Conservation (phyloP, 1,140 invertebrate species). For the Anagrus nilaparvatae region DNA sequence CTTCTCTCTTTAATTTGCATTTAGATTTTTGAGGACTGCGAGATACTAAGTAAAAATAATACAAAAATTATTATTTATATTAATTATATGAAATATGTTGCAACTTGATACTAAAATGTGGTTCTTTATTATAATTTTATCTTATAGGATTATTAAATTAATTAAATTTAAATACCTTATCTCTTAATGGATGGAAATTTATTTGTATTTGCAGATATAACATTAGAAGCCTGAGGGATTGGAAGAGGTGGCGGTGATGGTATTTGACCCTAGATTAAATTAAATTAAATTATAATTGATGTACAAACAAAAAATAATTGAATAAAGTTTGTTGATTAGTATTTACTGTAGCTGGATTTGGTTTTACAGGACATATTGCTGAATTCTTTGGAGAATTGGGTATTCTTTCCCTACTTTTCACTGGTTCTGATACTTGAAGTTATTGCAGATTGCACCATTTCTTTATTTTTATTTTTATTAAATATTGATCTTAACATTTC, state of each 20-base stretch:
- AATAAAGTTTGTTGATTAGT: neutral
- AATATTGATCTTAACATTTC: slow-evolving; percentile 61
- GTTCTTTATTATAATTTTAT: neutral
- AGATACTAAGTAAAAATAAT: slow-evolving; percentile 5
- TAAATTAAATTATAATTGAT: no score
- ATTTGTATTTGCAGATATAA: slow-evolving; percentile 5
- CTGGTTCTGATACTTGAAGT: slow-evolving; percentile 33
- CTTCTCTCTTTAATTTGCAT: no score
- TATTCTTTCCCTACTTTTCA: slow-evolving; percentile 36
- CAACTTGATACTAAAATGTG: no score
- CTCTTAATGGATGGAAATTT: slow-evolving; percentile 26
- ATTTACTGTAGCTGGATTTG: slow-evolving; percentile 35
- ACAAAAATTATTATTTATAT: no score
- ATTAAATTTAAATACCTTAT: no score
- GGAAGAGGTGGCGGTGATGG: slow-evolving; percentile 30
- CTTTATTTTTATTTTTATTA: slow-evolving; percentile 46
- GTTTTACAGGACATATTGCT: slow-evolving; percentile 36
- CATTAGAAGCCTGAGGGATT: slow-evolving; percentile 8
- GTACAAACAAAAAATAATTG: no score
- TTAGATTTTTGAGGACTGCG: no score
- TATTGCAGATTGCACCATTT: slow-evolving; percentile 31
- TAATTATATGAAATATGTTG: no score
- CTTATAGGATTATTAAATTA: no score
- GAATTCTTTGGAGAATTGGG: slow-evolving; percentile 35
- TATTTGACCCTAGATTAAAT: slow-evolving; percentile 23